phyloP scores from a whole-genome alignment of 1,140 invertebrate genomes.

The Drosophila erecta region DNA sequence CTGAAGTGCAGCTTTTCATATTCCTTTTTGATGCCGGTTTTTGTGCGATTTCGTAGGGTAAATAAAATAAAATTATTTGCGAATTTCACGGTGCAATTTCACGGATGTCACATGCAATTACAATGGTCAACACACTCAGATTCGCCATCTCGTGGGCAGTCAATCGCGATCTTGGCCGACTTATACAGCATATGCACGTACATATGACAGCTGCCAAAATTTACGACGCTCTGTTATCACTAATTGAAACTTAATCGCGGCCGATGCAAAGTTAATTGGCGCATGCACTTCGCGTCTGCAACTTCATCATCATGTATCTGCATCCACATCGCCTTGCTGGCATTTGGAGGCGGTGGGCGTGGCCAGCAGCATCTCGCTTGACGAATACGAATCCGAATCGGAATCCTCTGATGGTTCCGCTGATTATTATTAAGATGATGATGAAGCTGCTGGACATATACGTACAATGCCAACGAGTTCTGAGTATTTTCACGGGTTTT shows the following conservation, averaged over 20 bases:
- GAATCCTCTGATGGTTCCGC: conserved; percentile 14
- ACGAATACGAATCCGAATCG: conserved; percentile 17
- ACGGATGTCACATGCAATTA: conserved; percentile 60
- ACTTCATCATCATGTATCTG: background rate
- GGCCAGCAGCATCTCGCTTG: conserved; percentile 41
- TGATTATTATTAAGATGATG: background rate
- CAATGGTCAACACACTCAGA: conserved; percentile 37
- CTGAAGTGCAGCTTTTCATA: background rate
- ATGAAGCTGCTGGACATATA: too few relatives aligned
- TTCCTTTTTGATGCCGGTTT: background rate
- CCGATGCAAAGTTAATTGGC: conserved; percentile 35
- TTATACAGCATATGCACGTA: conserved; percentile 12
- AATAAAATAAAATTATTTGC: conserved; percentile 42
- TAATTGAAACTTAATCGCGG: conserved; percentile 47
- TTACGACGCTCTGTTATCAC: conserved; percentile 48
- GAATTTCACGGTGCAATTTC: conserved; percentile 39
- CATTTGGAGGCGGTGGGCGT: conserved; percentile 60
- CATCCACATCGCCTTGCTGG: conserved; percentile 50
- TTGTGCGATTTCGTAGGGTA: conserved; percentile 6
- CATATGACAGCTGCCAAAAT: conserved; percentile 44
- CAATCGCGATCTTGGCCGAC: conserved; percentile 49
- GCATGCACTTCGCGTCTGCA: conserved; percentile 36
- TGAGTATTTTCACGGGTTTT: conserved; percentile 18
- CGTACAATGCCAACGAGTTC: conserved; percentile 70
- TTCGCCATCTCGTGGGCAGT: conserved; percentile 17